A percentile compares a stretch with the other conserved stretches of the same genome.
Evolutionary conservation across 2,797 vertebrate species (phyloP).

Genomic region (Danionella dracula): DNA sequence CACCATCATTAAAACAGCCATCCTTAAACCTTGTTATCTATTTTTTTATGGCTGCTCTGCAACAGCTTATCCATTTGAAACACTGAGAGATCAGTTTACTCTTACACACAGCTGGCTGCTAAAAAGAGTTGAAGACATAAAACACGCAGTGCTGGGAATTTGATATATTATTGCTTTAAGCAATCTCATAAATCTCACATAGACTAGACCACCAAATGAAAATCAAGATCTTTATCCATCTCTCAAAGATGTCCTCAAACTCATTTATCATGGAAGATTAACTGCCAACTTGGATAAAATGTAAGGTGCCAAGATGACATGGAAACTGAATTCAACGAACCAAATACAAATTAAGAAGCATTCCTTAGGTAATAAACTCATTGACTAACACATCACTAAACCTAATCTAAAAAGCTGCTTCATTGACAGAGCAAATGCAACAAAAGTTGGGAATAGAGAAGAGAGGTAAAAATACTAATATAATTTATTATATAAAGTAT

Average conservation of each 20-base stretch:
- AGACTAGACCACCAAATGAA: not conserved
- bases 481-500: too few relatives aligned
- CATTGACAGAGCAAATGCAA: too few relatives aligned
- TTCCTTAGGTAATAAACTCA: too few relatives aligned
- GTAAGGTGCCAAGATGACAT: slow-evolving; percentile 20
- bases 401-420: not conserved
- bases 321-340: not conserved
- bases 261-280: slow-evolving; percentile 38
- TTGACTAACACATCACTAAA: too few relatives aligned
- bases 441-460: too few relatives aligned
- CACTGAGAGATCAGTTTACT: too few relatives aligned
- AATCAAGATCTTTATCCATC: slow-evolving; percentile 28
- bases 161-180: slow-evolving; percentile 7
- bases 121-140: not conserved
- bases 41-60: too few relatives aligned
- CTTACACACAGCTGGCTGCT: not conserved
- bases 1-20: too few relatives aligned
- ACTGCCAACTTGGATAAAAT: slow-evolving; percentile 26
- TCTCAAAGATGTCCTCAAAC: slow-evolving; percentile 5
- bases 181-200: slow-evolving; percentile 18
- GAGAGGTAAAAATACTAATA: too few relatives aligned
- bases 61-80: too few relatives aligned
- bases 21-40: too few relatives aligned
- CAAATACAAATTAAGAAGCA: not conserved
- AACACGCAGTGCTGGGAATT: not conserved